Evolutionary conservation across 2,888 invertebrate species (phyloP), one percentile per base, ranked within the genome.

Genomic region (Liposcelis brunnea): DNA sequence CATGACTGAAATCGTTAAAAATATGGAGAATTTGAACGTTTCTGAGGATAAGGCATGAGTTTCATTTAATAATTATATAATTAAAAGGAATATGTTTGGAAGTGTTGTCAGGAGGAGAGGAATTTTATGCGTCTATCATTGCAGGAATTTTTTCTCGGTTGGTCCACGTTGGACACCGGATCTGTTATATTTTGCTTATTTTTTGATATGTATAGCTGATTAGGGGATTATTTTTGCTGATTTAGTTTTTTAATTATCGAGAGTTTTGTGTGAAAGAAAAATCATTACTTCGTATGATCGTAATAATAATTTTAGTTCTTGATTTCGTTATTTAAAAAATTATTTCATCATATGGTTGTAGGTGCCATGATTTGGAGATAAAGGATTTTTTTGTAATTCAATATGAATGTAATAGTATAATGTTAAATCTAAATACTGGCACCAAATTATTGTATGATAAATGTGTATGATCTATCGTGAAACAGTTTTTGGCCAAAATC

Each of bases 71-170:
- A 26, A 26, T 6, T 8, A 26, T 26, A 26, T 26, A 26, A 6
- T 26, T 26, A 6, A 26, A 26, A 26, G 5, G 26, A 26, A 4
- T 26, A 26, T 26, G 26, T 26, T 26, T 26, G 26, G 26, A 26
- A 26, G 26, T 26, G 26, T 26, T 26, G 26, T 26, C 26, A 26
- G 26, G 26, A 26, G 26, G 26, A 26, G 26, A 26, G 45, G 46
- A 35, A 35, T 48, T 15, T 36, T 45, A 45, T 14, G 42, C 38
- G 40, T 37, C 35, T 31, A 32, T 46, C 38, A 44, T 31, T 50
- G 47, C 51, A 50, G 50, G 50, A 50, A 43, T 38, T 50, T 45
- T 47, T 38, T 46, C 44, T 44, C 49, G 49, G 49, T 51, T 52
- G 48, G 50, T 51, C 50, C 47, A 47, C 46, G 44, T 34, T 31